Base-by-base conservation (phyloP, 2,888 invertebrate species). In the Torymus tubicola region DNA sequence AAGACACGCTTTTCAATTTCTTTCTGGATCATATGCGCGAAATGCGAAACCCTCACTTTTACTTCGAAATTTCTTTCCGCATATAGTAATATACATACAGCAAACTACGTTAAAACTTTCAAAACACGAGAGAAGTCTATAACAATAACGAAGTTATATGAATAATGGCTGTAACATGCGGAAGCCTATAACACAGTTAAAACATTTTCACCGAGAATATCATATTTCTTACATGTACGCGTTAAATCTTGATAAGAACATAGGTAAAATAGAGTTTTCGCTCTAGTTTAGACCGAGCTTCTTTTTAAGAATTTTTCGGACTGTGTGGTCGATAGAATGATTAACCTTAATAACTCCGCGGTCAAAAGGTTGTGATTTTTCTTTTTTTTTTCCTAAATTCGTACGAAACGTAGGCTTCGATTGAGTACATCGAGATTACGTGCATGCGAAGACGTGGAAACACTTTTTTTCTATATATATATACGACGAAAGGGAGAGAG, bases 311-410 rank as follows among this genome's bases (percentile, higher is more conserved):
- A 31, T 65, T 31, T 57, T 67, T 14, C 16, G 1, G 13, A 2
- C 50, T 61, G 50, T 57, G 0, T 16, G 52, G 68, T 73, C 78
- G 61, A 73, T 61, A 63, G 16, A 18, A 31, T 18, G 61, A 78
- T 73, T 78, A 78, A 31, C 60, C 71, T 71, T 64, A 78, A 78
- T 78, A 71, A 65, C 63, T 65, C 52, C 8, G 65, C 58, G 65
- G 14, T 57, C 5, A 31, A 21, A 24, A 57, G 13, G 16, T 5
- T 16, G 60, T n/a, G n/a, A n/a, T n/a, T n/a, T n/a, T n/a, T n/a
- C n/a, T n/a, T 16, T 31, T 16, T 63, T 65, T 73, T 73, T 65
- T 72, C 61, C 52, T 61, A 61, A 71, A 71, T 24, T 61, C 52
- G 10, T 12, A 21, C 1, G 31, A 31, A 31, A 31, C 31, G 31